Evolutionary conservation across 2,113 vertebrate genomes (phyloP).

Genomic region (Pollachius pollachius): DNA sequence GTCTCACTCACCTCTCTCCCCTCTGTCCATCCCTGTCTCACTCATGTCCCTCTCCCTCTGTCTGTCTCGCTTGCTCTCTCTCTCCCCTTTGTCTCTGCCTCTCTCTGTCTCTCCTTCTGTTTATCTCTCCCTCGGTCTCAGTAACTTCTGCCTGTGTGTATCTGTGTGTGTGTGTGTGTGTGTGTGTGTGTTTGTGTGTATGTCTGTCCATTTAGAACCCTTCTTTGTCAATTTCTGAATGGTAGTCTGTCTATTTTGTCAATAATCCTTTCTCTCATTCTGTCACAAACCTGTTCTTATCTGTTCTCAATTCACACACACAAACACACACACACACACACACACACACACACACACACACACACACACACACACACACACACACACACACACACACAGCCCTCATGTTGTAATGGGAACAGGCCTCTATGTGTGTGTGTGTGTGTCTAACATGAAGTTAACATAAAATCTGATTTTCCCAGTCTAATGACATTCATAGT

Average conservation of each 20-base stretch:
- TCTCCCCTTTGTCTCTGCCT: background rate
- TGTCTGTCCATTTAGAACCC: too few species aligned
- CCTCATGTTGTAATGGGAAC: background rate
- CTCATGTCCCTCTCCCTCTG: constrained; percentile 1
- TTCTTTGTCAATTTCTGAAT: background rate
- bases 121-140: background rate
- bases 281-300: background rate
- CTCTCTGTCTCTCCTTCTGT: background rate
- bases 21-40: background rate
- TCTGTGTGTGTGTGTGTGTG: too few species aligned
- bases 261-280: background rate
- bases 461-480: too few species aligned
- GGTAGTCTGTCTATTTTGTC: background rate
- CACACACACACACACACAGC: constrained; percentile 6
- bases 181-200: too few species aligned
- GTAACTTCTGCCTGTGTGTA: background rate
- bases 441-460: background rate
- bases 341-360: constrained; percentile 1
- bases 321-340: constrained; percentile 4
- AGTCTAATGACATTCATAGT: too few species aligned
- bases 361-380: constrained; percentile 12
- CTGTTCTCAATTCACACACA: background rate
- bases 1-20: background rate
- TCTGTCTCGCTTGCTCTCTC: background rate
- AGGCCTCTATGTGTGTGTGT: background rate